Evolutionary conservation across 2,888 invertebrate genomes (phyloP).

Genomic region (Palloptera scutellata): DNA sequence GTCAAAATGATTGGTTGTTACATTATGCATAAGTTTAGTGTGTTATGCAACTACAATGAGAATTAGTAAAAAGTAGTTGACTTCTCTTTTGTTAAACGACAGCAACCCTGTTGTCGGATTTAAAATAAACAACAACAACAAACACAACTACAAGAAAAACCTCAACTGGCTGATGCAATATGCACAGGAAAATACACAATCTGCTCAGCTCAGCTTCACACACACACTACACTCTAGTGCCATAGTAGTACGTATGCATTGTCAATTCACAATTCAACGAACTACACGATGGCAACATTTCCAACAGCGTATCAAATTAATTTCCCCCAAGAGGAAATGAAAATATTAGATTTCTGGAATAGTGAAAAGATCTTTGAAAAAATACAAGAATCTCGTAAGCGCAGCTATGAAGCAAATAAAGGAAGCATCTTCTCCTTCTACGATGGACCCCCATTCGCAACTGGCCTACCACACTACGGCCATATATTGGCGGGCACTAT

Average conservation of each 20-base stretch:
- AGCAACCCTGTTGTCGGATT: no score
- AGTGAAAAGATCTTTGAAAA: constrained; percentile 85
- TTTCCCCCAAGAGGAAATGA: constrained; percentile 75
- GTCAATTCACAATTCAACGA: no score
- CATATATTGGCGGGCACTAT: constrained; percentile 95
- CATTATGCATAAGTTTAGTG: not conserved
- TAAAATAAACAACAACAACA: no score
- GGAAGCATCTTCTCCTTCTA: constrained; percentile 1
- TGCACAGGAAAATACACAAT: no score
- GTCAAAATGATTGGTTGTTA: not conserved
- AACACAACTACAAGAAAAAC: no score
- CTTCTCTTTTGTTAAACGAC: no score
- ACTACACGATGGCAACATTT: no score
- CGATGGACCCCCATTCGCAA: constrained; percentile 94
- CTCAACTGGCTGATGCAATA: no score
- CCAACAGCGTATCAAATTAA: constrained; percentile 63
- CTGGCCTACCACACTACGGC: constrained; percentile 95
- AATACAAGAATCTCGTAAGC: constrained; percentile 70
- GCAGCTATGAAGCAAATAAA: constrained; percentile 56
- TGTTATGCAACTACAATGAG: constrained; percentile 11
- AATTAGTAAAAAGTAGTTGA: not conserved
- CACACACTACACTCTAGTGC: no score
- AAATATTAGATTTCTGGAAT: constrained; percentile 82
- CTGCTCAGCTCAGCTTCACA: no score
- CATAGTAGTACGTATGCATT: no score